These are phyloP conservation scores for Sinocyclocheilus maitianheensis DNA, from an alignment of 2,113 vertebrate species.

Conservation along the genomic window DNA sequence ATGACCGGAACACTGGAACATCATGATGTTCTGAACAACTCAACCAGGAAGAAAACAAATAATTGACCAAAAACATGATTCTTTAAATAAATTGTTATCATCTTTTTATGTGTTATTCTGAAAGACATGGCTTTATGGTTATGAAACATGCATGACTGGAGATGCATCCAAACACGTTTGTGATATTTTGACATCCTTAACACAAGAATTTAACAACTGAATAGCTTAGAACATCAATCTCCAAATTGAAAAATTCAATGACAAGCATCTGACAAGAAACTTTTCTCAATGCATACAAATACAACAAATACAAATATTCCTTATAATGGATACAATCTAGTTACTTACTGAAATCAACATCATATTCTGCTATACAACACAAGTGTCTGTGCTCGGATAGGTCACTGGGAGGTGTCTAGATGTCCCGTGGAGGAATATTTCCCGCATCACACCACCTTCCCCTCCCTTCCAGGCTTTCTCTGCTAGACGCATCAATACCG, in stretches of 20 bases:
- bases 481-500: constrained; percentile 70
- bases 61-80: not conserved
- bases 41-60: not conserved
- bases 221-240: not conserved
- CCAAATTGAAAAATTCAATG: not conserved
- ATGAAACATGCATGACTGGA: not conserved
- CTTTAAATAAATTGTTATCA: not conserved
- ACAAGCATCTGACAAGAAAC: too few relatives aligned
- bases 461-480: constrained; percentile 28
- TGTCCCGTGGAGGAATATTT: constrained; percentile 56
- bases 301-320: not conserved
- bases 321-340: not conserved
- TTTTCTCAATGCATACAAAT: not conserved
- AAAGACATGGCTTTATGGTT: not conserved
- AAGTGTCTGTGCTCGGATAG: not conserved
- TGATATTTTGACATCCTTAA: not conserved
- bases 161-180: not conserved
- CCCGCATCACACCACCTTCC: constrained; percentile 61
- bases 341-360: not conserved
- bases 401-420: constrained; percentile 49
- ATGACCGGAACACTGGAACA: constrained; percentile 30
- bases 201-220: not conserved
- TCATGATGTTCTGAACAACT: constrained; percentile 17
- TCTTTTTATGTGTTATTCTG: not conserved
- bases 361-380: not conserved